Evolutionary conservation across 2,888 invertebrate species (phyloP).

Genomic region (Hypselothyrea guttata): DNA sequence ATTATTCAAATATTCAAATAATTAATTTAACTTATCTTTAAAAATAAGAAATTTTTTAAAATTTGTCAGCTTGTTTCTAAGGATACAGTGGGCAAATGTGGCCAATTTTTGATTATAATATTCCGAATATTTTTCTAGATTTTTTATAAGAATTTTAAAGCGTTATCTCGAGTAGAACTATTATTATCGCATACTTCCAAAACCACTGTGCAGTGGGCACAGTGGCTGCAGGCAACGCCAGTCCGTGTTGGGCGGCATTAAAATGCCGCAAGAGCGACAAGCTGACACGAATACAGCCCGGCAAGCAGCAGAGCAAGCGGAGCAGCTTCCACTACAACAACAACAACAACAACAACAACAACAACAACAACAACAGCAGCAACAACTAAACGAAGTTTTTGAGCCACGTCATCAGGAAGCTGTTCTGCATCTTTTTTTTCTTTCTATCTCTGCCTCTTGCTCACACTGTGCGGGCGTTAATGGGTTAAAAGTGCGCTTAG

Average conservation of each 20-base stretch:
- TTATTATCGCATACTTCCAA: too few species aligned
- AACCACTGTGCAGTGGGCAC: too few species aligned
- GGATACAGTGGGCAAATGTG: too few species aligned
- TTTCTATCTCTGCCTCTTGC: slow-evolving; percentile 34
- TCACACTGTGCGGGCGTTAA: slow-evolving; percentile 67
- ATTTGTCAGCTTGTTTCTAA: too few species aligned
- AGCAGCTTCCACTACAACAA: slow-evolving; percentile 4
- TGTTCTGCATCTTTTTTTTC: slow-evolving; percentile 33
- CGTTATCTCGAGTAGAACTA: too few species aligned
- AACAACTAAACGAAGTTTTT: slow-evolving; percentile 22
- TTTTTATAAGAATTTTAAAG: too few species aligned
- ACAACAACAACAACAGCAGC: slow-evolving; percentile 14
- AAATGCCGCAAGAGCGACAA: slow-evolving; percentile 65
- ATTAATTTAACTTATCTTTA: too few species aligned
- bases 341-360: slow-evolving; percentile 14
- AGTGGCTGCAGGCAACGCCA: slow-evolving; percentile 10
- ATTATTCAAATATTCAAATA: too few species aligned
- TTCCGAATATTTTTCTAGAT: too few species aligned
- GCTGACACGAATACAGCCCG: slow-evolving; percentile 70
- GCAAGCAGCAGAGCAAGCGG: slow-evolving; percentile 4
- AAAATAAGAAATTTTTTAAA: too few species aligned
- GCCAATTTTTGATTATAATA: too few species aligned
- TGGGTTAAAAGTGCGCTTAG: slow-evolving; percentile 76
- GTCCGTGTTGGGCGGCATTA: slow-evolving; percentile 54
- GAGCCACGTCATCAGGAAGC: slow-evolving; percentile 54